Base-by-base conservation (phyloP, 2,797 vertebrate species). In the Cygnus olor region DNA sequence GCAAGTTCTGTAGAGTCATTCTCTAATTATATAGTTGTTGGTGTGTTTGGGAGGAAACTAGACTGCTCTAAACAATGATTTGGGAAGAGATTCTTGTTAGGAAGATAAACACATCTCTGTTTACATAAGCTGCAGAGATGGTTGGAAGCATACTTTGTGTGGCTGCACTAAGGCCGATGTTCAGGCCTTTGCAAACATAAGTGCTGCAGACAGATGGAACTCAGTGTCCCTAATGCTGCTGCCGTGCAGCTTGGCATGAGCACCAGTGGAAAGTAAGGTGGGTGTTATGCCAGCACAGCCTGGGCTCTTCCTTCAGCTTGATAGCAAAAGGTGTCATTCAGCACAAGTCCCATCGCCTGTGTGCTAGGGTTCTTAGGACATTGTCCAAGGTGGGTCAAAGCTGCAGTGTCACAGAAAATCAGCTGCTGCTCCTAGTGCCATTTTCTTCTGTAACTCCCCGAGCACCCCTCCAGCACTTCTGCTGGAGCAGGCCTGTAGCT, bases 241-340 rank as follows among this genome's bases (percentile, higher is more conserved):
- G 80, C 51, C 28, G 21, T 2, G 2, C 30, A 49, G 53, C 49
- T 45, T 0, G 0, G 64, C 47, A 17, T 11, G 3, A 11, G 30
- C 49, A 25, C 5, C 15, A 14, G 6, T 3, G 30, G n/a, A 24
- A 45, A 54, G 36, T 1, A 19, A 28, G 11, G 7, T 11, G 1
- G 8, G 20, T 38, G 34, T 24, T 45, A 20, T 89, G 54, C 42
- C 27, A 16, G 18, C 6, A 14, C 0, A 14, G 20, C 24, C 63
- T n/a, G 56, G 32, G 51, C 45, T 44, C 16, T 76, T 68, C 22
- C 44, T 74, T 61, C 1, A 0, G 27, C 61, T 30, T 22, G n/a
- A 13, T 19, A 49, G 56, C n/a, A 34, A 22, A 49, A 42, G 60
- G 10, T 63, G 64, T 56, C 3, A 0, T 7, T 66, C 51, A 16